Percentiles rank a stretch among this genome's conserved stretches.
Evolutionary conservation across 2,888 invertebrate species (phyloP).

Genomic region (Tetragonula carbonaria): DNA sequence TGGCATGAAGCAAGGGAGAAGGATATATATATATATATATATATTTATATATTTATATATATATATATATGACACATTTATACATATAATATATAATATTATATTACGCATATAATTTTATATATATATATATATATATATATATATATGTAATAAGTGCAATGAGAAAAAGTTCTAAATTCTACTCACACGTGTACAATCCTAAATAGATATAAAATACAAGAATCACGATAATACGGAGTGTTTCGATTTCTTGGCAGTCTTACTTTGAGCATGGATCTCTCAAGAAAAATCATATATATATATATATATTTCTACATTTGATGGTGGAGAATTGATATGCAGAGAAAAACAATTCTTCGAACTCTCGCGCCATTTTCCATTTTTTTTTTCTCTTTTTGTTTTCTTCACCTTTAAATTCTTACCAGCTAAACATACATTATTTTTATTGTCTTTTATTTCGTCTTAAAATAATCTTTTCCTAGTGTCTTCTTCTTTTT

Average conservation of each 20-base stretch:
- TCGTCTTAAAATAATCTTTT: neutral
- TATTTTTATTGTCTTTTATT: slow-evolving; percentile 28
- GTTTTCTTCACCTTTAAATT: neutral
- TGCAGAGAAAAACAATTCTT: neutral
- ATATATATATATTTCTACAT: slow-evolving; percentile 2
- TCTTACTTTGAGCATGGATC: slow-evolving; percentile 77
- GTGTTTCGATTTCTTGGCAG: slow-evolving; percentile 73
- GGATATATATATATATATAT: slow-evolving; percentile 3
- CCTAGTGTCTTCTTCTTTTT: neutral
- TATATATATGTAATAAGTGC: slow-evolving; percentile 14
- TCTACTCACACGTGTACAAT: slow-evolving; percentile 48
- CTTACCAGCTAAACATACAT: slow-evolving; percentile 26
- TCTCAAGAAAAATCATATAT: slow-evolving; percentile 25
- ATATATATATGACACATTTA: neutral
- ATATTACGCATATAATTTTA: neutral
- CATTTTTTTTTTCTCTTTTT: neutral
- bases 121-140: slow-evolving; percentile 2
- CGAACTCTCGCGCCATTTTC: neutral
- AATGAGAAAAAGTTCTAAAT: slow-evolving; percentile 35
- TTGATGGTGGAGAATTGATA: slow-evolving; percentile 10
- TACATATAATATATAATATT: neutral
- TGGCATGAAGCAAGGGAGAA: slow-evolving; percentile 26
- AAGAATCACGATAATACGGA: slow-evolving; percentile 59
- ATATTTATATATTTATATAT: too few relatives aligned
- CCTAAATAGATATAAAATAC: slow-evolving; percentile 57